Base-by-base conservation (phyloP, 2,797 vertebrate genomes). In the Leuciscus waleckii region DNA sequence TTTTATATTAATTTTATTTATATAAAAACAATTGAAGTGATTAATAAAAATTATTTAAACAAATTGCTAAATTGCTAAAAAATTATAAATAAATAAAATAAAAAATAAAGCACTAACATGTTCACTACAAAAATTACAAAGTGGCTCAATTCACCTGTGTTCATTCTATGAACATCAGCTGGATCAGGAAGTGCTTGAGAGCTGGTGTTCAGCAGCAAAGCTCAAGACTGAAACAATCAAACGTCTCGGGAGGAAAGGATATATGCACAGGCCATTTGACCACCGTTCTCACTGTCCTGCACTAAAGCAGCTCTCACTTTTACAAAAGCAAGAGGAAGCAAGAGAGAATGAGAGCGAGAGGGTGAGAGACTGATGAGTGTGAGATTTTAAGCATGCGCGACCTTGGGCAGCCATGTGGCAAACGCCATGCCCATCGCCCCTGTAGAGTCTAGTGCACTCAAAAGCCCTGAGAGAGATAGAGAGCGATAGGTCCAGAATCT, bases 231-330 rank as follows among this genome's bases (percentile, higher is more conserved):
- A 68, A 73, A 77, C 81, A 75, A 82, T 51, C 56, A 82, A 82
- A 41, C 23, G 32, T 68, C 39, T 74, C 43, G 23, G 71, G 71
- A 82, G 82, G 67, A 68, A 81, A 79, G 23, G 3, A 82, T 68
- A 83, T 83, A 87, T 32, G 82, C 86, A 87, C 86, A 86, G 82
- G 86, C 83, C 76, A 87, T 87, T 87, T 87, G 82, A 87, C 75
- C 73, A 71, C 76, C 63, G 73, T 71, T 87, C 86, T 89, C 83
- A 83, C 81, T 81, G 82, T 83, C 71, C 83, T 10, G 37, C 83
- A 83, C 81, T 86, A 84, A 88, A 79, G 82, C 84, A 86, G 29
- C 58, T 74, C 81, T 84, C 85, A 79, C 85, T 73, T 77, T 51
- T 71, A 78, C 16, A 67, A 77, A 11, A 82, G 69, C 29, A 14